phyloP scores from a whole-genome alignment of 2,797 vertebrate species.

The Columba guinea region DNA sequence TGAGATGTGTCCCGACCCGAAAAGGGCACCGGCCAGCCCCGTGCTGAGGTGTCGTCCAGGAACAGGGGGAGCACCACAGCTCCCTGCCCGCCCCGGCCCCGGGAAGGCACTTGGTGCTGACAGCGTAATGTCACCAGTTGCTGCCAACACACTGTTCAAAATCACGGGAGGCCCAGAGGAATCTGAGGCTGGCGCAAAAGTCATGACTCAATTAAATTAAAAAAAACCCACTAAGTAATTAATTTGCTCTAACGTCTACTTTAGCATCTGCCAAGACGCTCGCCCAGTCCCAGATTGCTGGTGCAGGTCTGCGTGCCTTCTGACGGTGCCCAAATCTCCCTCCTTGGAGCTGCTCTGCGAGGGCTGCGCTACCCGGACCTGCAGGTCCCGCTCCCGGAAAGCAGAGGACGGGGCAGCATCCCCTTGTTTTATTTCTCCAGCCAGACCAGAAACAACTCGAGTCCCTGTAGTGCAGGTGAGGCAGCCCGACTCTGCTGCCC shows the following conservation, averaged over 20 bases:
- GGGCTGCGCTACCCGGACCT: background rate
- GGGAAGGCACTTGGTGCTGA: background rate
- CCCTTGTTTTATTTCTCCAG: background rate
- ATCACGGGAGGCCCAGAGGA: background rate
- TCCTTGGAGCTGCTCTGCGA: background rate
- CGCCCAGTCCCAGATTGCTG: background rate
- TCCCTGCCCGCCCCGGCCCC: background rate
- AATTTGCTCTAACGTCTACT: background rate
- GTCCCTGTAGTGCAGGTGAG: background rate
- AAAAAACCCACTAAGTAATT: background rate
- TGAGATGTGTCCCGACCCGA: background rate
- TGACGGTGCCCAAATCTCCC: background rate
- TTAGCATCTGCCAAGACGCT: background rate
- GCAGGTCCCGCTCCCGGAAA: background rate
- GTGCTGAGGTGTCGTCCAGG: background rate
- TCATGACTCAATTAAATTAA: background rate
- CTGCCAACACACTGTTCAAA: background rate
- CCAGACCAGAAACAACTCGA: background rate
- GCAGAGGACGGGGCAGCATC: accelerated
- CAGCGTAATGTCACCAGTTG: background rate
- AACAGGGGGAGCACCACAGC: accelerated
- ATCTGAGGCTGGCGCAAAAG: background rate
- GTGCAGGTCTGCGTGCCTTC: background rate
- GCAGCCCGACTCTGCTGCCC: background rate
- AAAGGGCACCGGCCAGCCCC: background rate